Base-by-base conservation (phyloP, 2,113 vertebrate species). In the Hippocampus abdominalis region DNA sequence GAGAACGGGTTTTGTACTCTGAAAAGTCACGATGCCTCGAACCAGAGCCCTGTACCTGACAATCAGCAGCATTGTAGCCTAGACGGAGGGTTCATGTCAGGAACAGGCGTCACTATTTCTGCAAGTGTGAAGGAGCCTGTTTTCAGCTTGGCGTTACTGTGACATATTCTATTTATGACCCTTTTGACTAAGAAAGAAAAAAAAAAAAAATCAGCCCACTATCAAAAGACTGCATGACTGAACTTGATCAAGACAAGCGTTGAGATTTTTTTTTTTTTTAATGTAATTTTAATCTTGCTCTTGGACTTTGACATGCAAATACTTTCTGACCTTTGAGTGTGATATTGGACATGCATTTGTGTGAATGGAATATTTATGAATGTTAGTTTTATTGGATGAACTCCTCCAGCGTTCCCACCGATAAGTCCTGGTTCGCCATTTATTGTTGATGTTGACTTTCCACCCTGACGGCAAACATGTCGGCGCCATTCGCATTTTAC, bases 281-380 rank as follows among this genome's bases (percentile, higher is more conserved):
- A 13, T 44, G 0, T 18, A 1, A 54, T 23, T 54, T 54, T n/a
- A 54, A 9, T 54, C 51, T 20, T 82, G 76, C 83, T 80, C 71
- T 87, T 80, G 74, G 59, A 74, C 68, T 79, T 77, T 87, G 88
- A 81, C 67, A 72, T 91, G 90, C 88, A 88, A 87, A 91, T 90
- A 85, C 68, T 57, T 68, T 11, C 66, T 77, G 82, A 81, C 56
- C 44, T 27, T 36, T 78, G 70, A 44, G 75, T 68, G 74, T 72
- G 79, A n/a, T 57, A 61, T 72, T 56, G 18, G 72, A 74, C 61
- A 32, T 84, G 85, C 64, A 57, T 71, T 72, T 68, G 89, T 80
- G 78, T 75, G 86, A 79, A 78, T 84, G 87, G 49, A 63, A 67
- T 90, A 85, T 89, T 88, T 89, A 88, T 90, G 86, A 83, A 79